These are phyloP conservation scores for Tor tambroides DNA, from an alignment of 2,113 vertebrate species.

Conservation along the genomic window DNA sequence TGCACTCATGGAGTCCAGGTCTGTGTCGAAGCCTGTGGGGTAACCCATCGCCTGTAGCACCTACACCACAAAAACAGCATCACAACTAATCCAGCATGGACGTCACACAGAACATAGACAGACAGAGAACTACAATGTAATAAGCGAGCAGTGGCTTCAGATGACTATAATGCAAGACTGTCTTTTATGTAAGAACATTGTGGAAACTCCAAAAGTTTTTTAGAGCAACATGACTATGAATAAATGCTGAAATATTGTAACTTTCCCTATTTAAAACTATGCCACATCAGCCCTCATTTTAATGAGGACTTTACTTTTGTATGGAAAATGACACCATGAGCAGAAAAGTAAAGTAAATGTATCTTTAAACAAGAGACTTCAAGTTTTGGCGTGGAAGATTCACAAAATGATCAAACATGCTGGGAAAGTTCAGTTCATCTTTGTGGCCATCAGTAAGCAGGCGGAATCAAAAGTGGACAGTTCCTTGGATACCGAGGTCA, in stretches of 20 bases:
- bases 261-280: background rate
- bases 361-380: background rate
- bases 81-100: background rate
- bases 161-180: background rate
- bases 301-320: background rate
- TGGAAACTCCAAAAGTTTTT: background rate
- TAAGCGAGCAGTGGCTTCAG: background rate
- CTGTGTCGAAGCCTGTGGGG: slow-evolving; percentile 95
- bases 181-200: background rate
- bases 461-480: background rate
- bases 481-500: background rate
- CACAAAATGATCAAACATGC: background rate
- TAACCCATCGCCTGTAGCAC: slow-evolving; percentile 98
- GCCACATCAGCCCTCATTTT: background rate
- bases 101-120: background rate
- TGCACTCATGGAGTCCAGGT: slow-evolving; percentile 94
- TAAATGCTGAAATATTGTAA: background rate
- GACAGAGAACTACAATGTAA: background rate
- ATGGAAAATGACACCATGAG: background rate
- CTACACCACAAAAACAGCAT: slow-evolving; percentile 66
- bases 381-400: background rate
- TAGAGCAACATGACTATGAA: too few species aligned
- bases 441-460: background rate
- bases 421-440: background rate
- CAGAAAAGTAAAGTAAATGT: background rate